Base-by-base conservation (phyloP, 2,113 vertebrate species). In the Sinocyclocheilus anshuiensis region DNA sequence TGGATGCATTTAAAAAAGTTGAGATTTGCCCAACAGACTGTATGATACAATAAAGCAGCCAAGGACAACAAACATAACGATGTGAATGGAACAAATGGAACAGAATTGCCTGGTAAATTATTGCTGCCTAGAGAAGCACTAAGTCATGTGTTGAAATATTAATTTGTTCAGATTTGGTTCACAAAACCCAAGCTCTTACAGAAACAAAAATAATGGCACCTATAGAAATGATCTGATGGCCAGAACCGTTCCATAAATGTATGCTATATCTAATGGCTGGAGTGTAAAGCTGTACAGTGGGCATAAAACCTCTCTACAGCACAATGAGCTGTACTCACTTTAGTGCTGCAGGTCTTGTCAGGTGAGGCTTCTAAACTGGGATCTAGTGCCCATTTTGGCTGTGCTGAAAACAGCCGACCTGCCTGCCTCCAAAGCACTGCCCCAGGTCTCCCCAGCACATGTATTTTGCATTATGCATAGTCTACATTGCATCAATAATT, bases 401-500 rank as follows among this genome's bases (percentile, higher is more conserved):
- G 83, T 13, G 50, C 72, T 77, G 50, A 75, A 39, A 48, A 65
- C 78, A 75, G 78, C 76, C 86, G 75, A 76, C 81, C 84, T 83
- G 84, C 65, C 72, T 87, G 86, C 82, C 84, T 86, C 45, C 39
- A 82, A 80, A 87, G 84, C 59, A 26, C 63, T 33, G 88, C 88
- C 87, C 75, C 71, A 86, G 87, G 89, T 72, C 86, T 83, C 81
- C 79, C 84, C 77, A 83, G 80, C 81, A 84, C 91, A 87, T 89
- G 86, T 86, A 89, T 90, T 89, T 88, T 91, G 88, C 90, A 92
- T 92, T 89, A 92, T 92, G 91, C 90, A 92, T 91, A 84, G 88
- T 91, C 91, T 88, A 92, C 89, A 90, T 90, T 89, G 84, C 88
- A 90, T 92, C 88, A 91, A 92, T 92, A 90, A 91, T 90, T 90